phyloP scores from a whole-genome alignment of 1,140 invertebrate species.

The Drosophila ambigua region DNA sequence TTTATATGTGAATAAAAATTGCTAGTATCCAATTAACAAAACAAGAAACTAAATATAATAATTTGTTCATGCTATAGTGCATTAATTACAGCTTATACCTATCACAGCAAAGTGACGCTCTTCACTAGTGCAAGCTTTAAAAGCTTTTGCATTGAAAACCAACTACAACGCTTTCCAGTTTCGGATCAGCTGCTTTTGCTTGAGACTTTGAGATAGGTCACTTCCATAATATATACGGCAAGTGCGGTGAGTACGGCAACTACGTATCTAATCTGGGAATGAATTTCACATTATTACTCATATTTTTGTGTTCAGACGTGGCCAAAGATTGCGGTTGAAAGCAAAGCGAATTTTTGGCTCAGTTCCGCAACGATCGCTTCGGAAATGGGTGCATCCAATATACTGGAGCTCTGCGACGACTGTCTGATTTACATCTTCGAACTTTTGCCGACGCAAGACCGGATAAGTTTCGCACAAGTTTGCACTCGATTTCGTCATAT shows the following conservation, averaged over 20 bases:
- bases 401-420: slow-evolving; percentile 50
- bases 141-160: not conserved
- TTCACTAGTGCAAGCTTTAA: too few species aligned
- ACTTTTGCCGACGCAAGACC: slow-evolving; percentile 27
- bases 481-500: slow-evolving; percentile 54
- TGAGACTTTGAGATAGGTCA: slow-evolving; percentile 45
- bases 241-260: slow-evolving; percentile 23
- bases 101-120: too few species aligned
- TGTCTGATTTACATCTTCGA: slow-evolving; percentile 45
- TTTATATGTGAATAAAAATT: not conserved
- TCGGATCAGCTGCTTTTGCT: slow-evolving; percentile 9
- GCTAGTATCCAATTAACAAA: not conserved
- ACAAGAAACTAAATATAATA: not conserved
- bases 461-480: slow-evolving; percentile 43
- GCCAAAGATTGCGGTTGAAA: slow-evolving; percentile 15
- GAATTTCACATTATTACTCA: slow-evolving; percentile 51
- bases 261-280: slow-evolving; percentile 32
- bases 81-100: too few species aligned
- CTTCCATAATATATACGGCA: not conserved
- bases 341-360: slow-evolving; percentile 7
- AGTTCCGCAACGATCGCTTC: slow-evolving; percentile 14
- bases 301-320: slow-evolving; percentile 32
- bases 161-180: not conserved
- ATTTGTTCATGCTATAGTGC: too few species aligned
- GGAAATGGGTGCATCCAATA: slow-evolving; percentile 35